Base-by-base conservation (phyloP, 2,888 invertebrate genomes). In the Euphydryas editha region DNA sequence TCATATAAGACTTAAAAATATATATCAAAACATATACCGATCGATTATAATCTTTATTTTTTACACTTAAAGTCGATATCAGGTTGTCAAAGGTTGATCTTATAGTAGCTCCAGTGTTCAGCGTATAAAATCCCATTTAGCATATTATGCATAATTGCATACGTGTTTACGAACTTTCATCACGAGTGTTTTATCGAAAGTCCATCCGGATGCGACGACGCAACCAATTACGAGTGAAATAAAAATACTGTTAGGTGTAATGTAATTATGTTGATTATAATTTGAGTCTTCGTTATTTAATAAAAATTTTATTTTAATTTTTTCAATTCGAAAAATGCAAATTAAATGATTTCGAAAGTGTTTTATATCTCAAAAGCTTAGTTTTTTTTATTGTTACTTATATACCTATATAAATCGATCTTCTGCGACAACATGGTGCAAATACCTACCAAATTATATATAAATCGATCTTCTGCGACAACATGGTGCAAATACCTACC, bases 91-190 rank as follows among this genome's bases (percentile, higher is more conserved):
- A 6, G 4, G 8, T 36, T n/a, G 18, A 54, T 24, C 37, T 46
- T 65, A 20, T 37, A 20, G 21, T 51, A 37, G 54, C 39, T 21
- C 5, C 37, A 15, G 18, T 37, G 51, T 44, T 55, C 21, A 36
- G 21, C 21, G 54, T 39, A 55, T 55, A 30, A 54, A 64, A 65
- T 62, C 49, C 61, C 66, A 79, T 81, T 85, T 81, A 83, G 78
- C 82, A 82, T 84, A n/a, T n/a, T n/a, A 83, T 80, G 78, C 80
- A 84, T 80, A 81, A 72, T 70, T 74, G 69, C 67, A 70, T 67
- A 66, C 68, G 71, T 63, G 75, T 72, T 77, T 77, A 79, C 77
- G 72, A 82, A 85, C 84, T 86, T 86, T 86, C 83, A 80, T 85
- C 79, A 69, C 62, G 72, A 72, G 73, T 66, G 60, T 44, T 58